Conservation (phyloP, 1,140 invertebrate genomes). For the Sycophaga agraensis region DNA sequence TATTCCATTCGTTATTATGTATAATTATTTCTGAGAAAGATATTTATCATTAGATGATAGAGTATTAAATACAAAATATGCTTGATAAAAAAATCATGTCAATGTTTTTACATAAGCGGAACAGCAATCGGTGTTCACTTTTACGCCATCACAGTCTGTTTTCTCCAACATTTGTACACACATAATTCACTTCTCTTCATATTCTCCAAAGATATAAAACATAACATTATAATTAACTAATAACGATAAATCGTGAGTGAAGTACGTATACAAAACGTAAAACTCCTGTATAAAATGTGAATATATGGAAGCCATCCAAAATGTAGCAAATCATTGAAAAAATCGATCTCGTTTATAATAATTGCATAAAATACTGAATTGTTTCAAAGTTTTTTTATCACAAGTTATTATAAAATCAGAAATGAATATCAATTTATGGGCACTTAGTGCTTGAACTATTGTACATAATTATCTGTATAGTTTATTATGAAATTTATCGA, state of each 20-base stretch:
- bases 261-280: conserved; percentile 5
- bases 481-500: conserved; percentile 6
- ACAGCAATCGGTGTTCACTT: conserved; percentile 24
- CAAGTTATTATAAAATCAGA: conserved; percentile 17
- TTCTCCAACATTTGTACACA: conserved; percentile 27
- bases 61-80: conserved; percentile 30
- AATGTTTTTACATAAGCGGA: conserved; percentile 27
- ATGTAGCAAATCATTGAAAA: conserved; percentile 6
- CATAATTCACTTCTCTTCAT: conserved; percentile 10
- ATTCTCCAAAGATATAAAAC: background rate
- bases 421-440: conserved; percentile 11
- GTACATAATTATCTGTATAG: conserved; percentile 1
- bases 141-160: conserved; percentile 31
- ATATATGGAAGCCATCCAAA: conserved; percentile 19
- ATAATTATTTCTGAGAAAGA: conserved; percentile 11
- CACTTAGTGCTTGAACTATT: conserved; percentile 6
- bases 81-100: conserved; percentile 27
- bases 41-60: conserved; percentile 26
- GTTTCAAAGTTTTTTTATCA: conserved; percentile 15
- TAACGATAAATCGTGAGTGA: background rate
- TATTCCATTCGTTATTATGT: conserved; percentile 11
- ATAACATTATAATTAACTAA: conserved; percentile 21
- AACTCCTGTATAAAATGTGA: conserved; percentile 7
- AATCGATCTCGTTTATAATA: conserved; percentile 19
- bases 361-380: conserved; percentile 27